Evolutionary conservation across 2,113 vertebrate species (phyloP).

Genomic region (Callorhinus ursinus): DNA sequence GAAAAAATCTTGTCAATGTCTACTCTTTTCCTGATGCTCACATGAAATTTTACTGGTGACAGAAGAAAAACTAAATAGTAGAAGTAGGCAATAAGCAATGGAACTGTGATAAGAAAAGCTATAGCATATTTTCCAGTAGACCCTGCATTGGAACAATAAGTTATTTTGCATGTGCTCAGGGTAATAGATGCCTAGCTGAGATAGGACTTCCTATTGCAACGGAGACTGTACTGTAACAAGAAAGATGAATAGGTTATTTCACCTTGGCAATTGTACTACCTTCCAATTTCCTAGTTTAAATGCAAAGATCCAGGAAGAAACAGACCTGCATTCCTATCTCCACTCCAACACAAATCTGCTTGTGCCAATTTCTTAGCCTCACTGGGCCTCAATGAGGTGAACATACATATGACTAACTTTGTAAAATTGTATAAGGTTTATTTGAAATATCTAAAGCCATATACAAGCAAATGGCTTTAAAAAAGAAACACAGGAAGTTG

Average conservation of each 20-base stretch:
- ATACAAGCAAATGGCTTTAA: neutral
- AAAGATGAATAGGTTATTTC: slow-evolving; percentile 43
- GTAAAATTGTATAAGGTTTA: neutral
- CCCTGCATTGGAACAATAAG: neutral
- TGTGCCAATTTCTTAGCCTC: neutral
- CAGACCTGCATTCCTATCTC: neutral
- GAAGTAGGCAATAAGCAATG: neutral
- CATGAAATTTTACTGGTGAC: neutral
- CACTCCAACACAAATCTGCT: neutral
- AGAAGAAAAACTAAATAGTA: neutral
- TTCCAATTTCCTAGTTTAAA: neutral
- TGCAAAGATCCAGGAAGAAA: slow-evolving; percentile 18
- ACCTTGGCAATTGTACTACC: slow-evolving; percentile 24
- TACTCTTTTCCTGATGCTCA: neutral
- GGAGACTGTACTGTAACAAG: neutral
- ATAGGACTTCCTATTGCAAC: neutral
- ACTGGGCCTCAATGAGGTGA: neutral
- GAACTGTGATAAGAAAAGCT: neutral
- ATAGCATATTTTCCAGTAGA: neutral
- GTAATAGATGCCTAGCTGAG: slow-evolving; percentile 40
- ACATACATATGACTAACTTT: neutral
- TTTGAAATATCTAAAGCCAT: neutral
- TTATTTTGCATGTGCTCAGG: neutral
- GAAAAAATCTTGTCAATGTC: neutral
- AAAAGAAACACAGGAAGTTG: neutral